phyloP scores from a whole-genome alignment of 2,888 invertebrate genomes.

The Acronicta aceris region DNA sequence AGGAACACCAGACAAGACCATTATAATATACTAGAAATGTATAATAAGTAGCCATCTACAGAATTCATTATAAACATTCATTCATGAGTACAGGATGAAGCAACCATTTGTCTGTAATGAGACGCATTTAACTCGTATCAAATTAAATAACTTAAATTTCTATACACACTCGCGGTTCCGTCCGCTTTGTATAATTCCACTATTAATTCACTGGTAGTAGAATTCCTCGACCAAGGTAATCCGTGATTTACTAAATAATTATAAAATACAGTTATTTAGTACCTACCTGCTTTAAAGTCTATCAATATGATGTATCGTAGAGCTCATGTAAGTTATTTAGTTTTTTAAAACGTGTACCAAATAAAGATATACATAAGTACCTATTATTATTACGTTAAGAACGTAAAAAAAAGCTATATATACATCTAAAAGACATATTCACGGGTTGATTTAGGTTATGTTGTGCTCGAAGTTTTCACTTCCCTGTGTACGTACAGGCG shows the following conservation, averaged over 20 bases:
- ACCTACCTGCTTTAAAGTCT: neutral
- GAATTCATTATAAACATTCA: conserved; percentile 3
- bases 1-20: too few species aligned
- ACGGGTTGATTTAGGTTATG: conserved; percentile 3
- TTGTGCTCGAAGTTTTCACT: too few species aligned
- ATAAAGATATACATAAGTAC: too few species aligned
- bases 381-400: too few species aligned
- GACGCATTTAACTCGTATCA: conserved; percentile 49
- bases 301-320: neutral
- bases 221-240: conserved; percentile 59
- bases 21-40: too few species aligned
- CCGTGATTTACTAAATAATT: conserved; percentile 20
- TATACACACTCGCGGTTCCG: conserved; percentile 38
- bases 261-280: neutral
- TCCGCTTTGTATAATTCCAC: conserved; percentile 45
- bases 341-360: too few species aligned
- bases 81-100: conserved; percentile 44
- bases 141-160: conserved; percentile 39
- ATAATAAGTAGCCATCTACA: neutral
- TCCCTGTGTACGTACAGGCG: too few species aligned
- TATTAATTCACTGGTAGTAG: conserved; percentile 57
- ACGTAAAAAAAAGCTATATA: too few species aligned
- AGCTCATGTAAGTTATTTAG: neutral
- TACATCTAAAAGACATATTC: too few species aligned
- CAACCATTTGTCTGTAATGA: conserved; percentile 41